phyloP scores from a whole-genome alignment of 1,140 invertebrate genomes.

The Camponotus vicinus region DNA sequence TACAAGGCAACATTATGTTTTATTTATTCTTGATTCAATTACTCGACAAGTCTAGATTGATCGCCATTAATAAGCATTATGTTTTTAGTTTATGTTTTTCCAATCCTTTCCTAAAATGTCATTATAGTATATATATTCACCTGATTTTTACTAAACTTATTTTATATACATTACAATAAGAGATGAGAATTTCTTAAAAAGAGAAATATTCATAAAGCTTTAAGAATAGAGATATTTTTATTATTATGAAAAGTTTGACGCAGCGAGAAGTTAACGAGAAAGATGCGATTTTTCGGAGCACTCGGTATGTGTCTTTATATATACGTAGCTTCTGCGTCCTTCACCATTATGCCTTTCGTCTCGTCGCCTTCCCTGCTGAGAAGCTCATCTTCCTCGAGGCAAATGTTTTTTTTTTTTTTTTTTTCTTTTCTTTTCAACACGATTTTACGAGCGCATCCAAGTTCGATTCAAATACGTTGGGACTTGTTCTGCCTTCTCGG shows the following conservation, averaged over 20 bases:
- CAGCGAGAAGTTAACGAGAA: too few relatives aligned
- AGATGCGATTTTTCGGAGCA: constrained; percentile 3
- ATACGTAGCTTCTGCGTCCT: not conserved
- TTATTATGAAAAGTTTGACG: not conserved
- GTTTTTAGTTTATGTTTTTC: too few relatives aligned
- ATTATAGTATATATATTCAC: not conserved
- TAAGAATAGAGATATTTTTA: not conserved
- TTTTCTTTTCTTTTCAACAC: too few relatives aligned
- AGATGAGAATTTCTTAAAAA: not conserved
- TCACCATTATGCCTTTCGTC: not conserved
- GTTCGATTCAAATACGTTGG: not conserved
- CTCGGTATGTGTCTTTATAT: not conserved
- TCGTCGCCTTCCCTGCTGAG: not conserved
- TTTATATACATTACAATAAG: not conserved
- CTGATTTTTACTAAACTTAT: too few relatives aligned
- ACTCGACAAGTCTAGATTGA: not conserved
- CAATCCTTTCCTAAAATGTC: not conserved
- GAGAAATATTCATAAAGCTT: not conserved
- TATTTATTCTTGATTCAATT: not conserved
- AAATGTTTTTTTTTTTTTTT: not conserved
- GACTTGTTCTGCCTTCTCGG: not conserved
- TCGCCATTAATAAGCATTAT: too few relatives aligned
- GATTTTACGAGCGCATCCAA: not conserved
- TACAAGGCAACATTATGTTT: not conserved
- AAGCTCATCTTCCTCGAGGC: not conserved